phyloP scores from a whole-genome alignment of 2,888 invertebrate genomes.

The Eretmocerus hayati region DNA sequence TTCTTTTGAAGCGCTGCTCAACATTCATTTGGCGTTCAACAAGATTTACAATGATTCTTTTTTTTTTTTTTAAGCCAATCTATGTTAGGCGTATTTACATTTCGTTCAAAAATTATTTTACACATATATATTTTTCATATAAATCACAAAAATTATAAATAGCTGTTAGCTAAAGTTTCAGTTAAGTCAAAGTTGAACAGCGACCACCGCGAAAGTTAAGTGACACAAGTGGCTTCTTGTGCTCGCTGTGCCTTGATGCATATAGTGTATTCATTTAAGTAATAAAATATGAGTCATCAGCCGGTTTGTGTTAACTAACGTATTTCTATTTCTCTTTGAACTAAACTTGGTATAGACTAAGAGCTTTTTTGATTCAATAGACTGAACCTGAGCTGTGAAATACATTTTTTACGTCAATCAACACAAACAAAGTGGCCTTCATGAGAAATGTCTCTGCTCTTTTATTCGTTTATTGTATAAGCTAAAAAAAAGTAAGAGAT shows the following conservation, averaged over 20 bases:
- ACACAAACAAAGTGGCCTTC: conserved; percentile 28
- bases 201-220: conserved; percentile 18
- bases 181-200: conserved; percentile 20
- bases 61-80: conserved; percentile 7
- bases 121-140: conserved; percentile 16
- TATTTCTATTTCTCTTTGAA: conserved; percentile 7
- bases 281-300: conserved; percentile 27
- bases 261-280: conserved; percentile 19
- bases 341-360: conserved; percentile 3
- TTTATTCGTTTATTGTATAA: conserved; percentile 13
- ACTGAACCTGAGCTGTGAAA: conserved; percentile 7
- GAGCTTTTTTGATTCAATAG: conserved; percentile 18
- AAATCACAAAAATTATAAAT: conserved; percentile 14
- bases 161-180: conserved; percentile 7
- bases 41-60: conserved; percentile 33
- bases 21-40: conserved; percentile 31
- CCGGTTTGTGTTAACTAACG: conserved; percentile 31
- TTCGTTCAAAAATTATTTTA: conserved; percentile 7
- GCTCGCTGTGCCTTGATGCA: conserved; percentile 12
- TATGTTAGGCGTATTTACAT: conserved; percentile 13
- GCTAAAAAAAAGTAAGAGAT: conserved; percentile 18
- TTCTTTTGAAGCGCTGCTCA: conserved; percentile 21
- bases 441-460: conserved; percentile 15
- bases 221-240: conserved; percentile 17
- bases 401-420: conserved; percentile 23